Conservation (phyloP, 2,797 vertebrate genomes). For the Miichthys miiuy region DNA sequence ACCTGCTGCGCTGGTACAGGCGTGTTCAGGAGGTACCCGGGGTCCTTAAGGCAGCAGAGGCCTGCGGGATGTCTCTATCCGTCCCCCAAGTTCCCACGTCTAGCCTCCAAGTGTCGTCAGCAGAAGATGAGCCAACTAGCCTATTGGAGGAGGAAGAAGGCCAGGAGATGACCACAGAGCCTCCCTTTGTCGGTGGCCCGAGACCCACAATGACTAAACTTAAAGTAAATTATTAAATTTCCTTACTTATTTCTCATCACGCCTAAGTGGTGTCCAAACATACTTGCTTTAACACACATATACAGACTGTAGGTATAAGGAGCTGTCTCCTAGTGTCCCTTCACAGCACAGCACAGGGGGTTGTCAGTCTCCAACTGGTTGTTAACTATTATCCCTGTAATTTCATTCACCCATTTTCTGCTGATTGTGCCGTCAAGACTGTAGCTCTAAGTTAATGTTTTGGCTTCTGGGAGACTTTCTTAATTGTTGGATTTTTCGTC, state of each 20-base stretch:
- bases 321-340: constrained; percentile 41
- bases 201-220: constrained; percentile 97
- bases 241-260: constrained; percentile 33
- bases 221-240: constrained; percentile 86
- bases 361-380: constrained; percentile 67
- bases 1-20: constrained; percentile 90
- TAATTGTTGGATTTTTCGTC: constrained; percentile 42
- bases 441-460: constrained; percentile 54
- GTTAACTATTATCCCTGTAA: constrained; percentile 71
- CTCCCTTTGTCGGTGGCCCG: constrained; percentile 92
- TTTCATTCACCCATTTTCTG: constrained; percentile 65
- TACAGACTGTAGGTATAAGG: constrained; percentile 28
- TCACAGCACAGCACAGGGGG: constrained; percentile 45
- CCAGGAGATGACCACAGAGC: constrained; percentile 75
- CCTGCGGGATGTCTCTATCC: constrained; percentile 88
- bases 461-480: constrained; percentile 47
- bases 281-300: constrained; percentile 32
- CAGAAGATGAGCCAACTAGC: constrained; percentile 21
- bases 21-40: constrained; percentile 91
- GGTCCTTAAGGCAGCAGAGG: constrained; percentile 86
- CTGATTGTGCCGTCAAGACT: constrained; percentile 55
- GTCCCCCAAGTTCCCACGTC: constrained; percentile 30
- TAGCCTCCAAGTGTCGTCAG: constrained; percentile 18
- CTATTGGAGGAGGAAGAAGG: constrained; percentile 64
- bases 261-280: constrained; percentile 28